Evolutionary conservation across 92 coral and sea anemone genomes (phyloP), one percentile per base, ranked within the genome.

Genomic region (Plumapathes pennacea): DNA sequence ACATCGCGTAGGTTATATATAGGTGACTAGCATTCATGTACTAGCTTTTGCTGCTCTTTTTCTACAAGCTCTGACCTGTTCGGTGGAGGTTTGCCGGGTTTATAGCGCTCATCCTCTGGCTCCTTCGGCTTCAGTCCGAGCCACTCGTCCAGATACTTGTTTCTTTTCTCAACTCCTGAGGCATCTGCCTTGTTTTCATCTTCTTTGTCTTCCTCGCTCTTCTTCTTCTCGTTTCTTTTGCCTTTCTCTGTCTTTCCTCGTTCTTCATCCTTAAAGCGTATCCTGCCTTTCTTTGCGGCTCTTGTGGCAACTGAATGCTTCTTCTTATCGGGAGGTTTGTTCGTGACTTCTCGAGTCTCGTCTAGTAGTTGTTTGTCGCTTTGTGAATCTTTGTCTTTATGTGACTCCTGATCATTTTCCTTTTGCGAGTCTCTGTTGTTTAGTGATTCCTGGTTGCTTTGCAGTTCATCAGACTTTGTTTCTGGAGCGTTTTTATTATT

Each of bases 1-100:
- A n/a, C n/a, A n/a, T n/a, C n/a, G n/a, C n/a, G n/a, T n/a, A n/a
- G n/a, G n/a, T n/a, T n/a, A n/a, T n/a, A n/a, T n/a, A n/a, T n/a
- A n/a, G n/a, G n/a, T n/a, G n/a, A n/a, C n/a, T n/a, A n/a, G n/a
- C n/a, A n/a, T n/a, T n/a, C n/a, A n/a, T n/a, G n/a, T n/a, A n/a
- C n/a, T n/a, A n/a, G n/a, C n/a, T n/a, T n/a, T n/a, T n/a, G n/a
- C n/a, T n/a, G n/a, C n/a, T n/a, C n/a, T n/a, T n/a, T n/a, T 25
- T 1, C 2, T 4, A 15, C 43, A 13, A 10, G 17, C 1, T 38
- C 81, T 60, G 4, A 83, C 97, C 97, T 91, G 69, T 88, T 91
- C 39, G 95, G 90, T 4, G 83, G 90, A 17, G 92, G 97, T 60
- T 83, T 91, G 4, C 88, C 95, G 4, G 97, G 97, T 40, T 80